phyloP scores from a whole-genome alignment of 2,888 invertebrate genomes.

The Biston betularia region DNA sequence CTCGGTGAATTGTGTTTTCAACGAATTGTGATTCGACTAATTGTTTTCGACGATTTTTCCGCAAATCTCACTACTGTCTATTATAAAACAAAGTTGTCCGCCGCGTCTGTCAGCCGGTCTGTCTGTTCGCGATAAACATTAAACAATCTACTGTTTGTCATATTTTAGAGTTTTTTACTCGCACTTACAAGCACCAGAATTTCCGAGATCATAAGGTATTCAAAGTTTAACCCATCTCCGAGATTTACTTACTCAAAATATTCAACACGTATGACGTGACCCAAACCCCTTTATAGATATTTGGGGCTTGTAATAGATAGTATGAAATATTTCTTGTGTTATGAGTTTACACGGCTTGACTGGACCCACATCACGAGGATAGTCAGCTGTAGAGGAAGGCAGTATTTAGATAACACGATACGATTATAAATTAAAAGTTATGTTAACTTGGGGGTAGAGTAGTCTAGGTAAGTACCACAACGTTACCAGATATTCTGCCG shows the following conservation, averaged over 20 bases:
- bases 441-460: too few relatives aligned
- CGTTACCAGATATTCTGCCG: too few relatives aligned
- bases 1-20: too few relatives aligned
- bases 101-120: too few relatives aligned
- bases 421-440: not conserved
- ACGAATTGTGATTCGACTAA: too few relatives aligned
- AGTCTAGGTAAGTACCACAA: too few relatives aligned
- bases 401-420: conserved; percentile 17
- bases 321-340: conserved; percentile 51
- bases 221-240: conserved; percentile 10
- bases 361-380: conserved; percentile 57
- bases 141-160: not conserved
- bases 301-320: conserved; percentile 49
- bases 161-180: not conserved
- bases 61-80: too few relatives aligned
- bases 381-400: conserved; percentile 40
- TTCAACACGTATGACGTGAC: conserved; percentile 34
- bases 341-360: conserved; percentile 52
- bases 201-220: conserved; percentile 15
- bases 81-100: too few relatives aligned
- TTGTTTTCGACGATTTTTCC: too few relatives aligned
- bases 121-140: too few relatives aligned
- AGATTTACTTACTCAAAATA: conserved; percentile 24
- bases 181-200: not conserved
- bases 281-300: conserved; percentile 36